Conservation (phyloP, 2,113 vertebrate species). For the Bungarus multicinctus region DNA sequence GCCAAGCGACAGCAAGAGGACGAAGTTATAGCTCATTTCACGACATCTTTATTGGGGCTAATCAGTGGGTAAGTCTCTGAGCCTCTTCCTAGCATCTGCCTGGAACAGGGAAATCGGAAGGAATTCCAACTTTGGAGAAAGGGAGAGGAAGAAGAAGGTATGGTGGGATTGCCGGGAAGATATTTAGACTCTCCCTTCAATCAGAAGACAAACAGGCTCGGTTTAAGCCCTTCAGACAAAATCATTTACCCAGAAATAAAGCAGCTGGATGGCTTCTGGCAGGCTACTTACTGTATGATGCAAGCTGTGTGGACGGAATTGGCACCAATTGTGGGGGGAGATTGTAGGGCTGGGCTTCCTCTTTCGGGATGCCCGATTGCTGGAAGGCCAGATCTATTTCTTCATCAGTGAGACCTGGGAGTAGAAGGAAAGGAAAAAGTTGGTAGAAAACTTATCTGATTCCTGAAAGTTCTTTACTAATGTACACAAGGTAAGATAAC, state of each 20-base stretch:
- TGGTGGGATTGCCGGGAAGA: background rate
- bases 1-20: background rate
- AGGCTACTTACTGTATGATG: constrained; percentile 78
- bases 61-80: background rate
- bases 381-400: constrained; percentile 94
- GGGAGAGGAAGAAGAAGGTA: background rate
- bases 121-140: background rate
- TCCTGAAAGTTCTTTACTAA: background rate
- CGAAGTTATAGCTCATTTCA: background rate
- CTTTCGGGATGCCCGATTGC: constrained; percentile 81
- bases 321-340: constrained; percentile 64
- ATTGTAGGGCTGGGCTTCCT: constrained; percentile 72
- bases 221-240: background rate
- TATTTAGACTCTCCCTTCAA: background rate
- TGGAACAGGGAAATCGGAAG: background rate
- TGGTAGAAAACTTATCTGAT: constrained; percentile 43
- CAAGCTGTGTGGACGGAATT: constrained; percentile 70
- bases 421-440: constrained; percentile 59
- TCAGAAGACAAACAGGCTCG: background rate
- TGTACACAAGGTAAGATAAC: too few relatives aligned
- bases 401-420: constrained; percentile 89
- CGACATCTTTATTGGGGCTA: background rate
- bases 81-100: background rate
- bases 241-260: background rate
- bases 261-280: rapidly evolving